Percentiles rank a stretch among this genome's conserved stretches.
phyloP scores from a whole-genome alignment of 2,888 invertebrate species.

The Trissoscelio sp. region DNA sequence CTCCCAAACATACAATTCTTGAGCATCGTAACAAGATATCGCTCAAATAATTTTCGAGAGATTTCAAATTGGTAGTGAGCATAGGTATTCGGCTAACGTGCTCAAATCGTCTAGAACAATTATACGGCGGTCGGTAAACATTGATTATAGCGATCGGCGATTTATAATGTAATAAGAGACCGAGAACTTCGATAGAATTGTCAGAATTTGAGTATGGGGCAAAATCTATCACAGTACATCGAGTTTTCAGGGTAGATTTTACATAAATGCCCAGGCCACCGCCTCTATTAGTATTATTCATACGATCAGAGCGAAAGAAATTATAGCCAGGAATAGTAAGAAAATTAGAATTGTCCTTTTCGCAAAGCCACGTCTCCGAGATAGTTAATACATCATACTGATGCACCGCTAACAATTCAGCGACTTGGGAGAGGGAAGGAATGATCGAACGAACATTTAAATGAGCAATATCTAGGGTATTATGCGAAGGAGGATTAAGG shows the following conservation, averaged over 20 bases:
- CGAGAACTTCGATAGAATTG: slow-evolving; percentile 1
- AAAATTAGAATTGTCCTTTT: background rate
- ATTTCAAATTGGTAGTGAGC: background rate
- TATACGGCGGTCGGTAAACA: background rate
- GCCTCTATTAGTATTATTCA: background rate
- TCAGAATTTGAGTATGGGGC: background rate
- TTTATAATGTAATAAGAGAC: background rate
- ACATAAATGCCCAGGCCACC: background rate
- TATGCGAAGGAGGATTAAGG: background rate
- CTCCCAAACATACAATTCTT: background rate
- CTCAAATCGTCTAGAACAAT: background rate
- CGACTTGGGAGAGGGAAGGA: background rate
- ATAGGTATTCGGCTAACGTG: background rate
- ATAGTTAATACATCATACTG: background rate
- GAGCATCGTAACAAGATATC: background rate
- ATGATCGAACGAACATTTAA: background rate
- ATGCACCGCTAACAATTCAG: background rate
- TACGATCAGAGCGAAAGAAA: background rate
- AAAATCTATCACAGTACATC: background rate
- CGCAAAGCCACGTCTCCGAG: background rate
- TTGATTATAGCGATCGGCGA: background rate
- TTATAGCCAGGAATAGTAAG: background rate
- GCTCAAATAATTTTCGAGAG: background rate
- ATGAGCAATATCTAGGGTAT: background rate
- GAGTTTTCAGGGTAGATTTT: background rate